Percentiles rank a stretch among this genome's conserved stretches.
Evolutionary conservation across 2,888 invertebrate species (phyloP).

Genomic region (Stenolophus ochropezus): DNA sequence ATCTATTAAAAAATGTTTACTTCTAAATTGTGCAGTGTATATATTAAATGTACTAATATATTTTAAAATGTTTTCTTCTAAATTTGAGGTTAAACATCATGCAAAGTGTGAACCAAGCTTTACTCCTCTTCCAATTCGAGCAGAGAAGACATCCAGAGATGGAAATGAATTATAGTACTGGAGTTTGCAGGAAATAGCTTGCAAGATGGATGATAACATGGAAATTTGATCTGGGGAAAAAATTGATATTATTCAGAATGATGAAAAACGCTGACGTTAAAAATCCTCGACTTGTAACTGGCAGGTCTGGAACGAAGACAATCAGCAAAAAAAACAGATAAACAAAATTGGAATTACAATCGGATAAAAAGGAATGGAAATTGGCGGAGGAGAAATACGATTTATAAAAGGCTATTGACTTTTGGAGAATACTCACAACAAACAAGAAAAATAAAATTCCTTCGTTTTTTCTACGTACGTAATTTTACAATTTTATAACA

Average conservation of each 20-base stretch:
- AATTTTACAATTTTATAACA: too few species aligned
- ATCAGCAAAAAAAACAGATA: neutral
- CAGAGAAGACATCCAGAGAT: neutral
- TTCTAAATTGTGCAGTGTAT: too few species aligned
- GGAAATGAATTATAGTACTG: neutral
- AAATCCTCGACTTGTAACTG: neutral
- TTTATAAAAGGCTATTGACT: too few species aligned
- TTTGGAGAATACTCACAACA: too few species aligned
- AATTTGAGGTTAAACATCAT: neutral
- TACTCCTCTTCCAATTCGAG: neutral
- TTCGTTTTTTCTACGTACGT: too few species aligned
- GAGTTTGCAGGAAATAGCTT: conserved; percentile 2
- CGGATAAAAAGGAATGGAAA: neutral
- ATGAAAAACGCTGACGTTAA: neutral
- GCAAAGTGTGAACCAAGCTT: neutral
- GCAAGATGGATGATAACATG: conserved; percentile 25
- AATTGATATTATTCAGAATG: conserved; percentile 32
- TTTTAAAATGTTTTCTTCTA: too few species aligned
- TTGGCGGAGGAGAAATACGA: too few species aligned
- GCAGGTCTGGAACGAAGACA: neutral
- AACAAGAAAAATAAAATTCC: too few species aligned
- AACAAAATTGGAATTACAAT: neutral
- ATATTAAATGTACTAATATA: too few species aligned
- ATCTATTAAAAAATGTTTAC: too few species aligned
- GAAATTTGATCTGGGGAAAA: conserved; percentile 32